Base-by-base conservation (phyloP, 2,113 vertebrate species). In the Pycnonotus jocosus region DNA sequence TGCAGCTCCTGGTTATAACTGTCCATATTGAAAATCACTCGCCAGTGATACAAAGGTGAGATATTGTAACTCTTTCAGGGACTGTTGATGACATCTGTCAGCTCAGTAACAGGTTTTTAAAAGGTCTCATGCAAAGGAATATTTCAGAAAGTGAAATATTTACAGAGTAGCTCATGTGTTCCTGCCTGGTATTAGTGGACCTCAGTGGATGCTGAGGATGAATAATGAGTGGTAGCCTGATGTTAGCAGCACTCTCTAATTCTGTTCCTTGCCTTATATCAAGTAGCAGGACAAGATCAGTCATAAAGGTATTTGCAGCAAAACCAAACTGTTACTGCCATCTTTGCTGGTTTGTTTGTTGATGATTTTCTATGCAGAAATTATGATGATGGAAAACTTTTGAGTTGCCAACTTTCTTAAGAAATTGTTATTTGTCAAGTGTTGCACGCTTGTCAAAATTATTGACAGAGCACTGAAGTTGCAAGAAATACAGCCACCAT, bases 341-440 rank as follows among this genome's bases (percentile, higher is more conserved):
- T 61, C 8, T 51, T 54, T 76, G 30, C 30, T 56, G 25, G 6
- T 40, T 82, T 42, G 2, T 10, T 64, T 80, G 87, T 76, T 21
- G 45, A 28, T 57, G 6, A 53, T 11, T 90, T 82, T 44, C 33
- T 51, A 2, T 27, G 12, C 61, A 69, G 60, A 72, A 85, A 44
- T n/a, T 47, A 23, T 48, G 40, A 33, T 37, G 53, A 45, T 6
- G 11, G 5, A 54, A 81, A 81, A 33, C 9, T 13, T 40, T 30
- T 0, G 0, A 40, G 12, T 60, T 71, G 10, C 16, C 2, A 5
- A 1, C 25, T 44, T 23, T 64, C 30, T 90, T 31, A 44, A 48
- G 17, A 50, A 91, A 86, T n/a, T 16, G 6, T 71, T 69, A 4
- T 9, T 20, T 60, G 22, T 56, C 15, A 68, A 40, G 57, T 17